phyloP scores from a whole-genome alignment of 2,888 invertebrate genomes.

The Pachymerium ferrugineum region DNA sequence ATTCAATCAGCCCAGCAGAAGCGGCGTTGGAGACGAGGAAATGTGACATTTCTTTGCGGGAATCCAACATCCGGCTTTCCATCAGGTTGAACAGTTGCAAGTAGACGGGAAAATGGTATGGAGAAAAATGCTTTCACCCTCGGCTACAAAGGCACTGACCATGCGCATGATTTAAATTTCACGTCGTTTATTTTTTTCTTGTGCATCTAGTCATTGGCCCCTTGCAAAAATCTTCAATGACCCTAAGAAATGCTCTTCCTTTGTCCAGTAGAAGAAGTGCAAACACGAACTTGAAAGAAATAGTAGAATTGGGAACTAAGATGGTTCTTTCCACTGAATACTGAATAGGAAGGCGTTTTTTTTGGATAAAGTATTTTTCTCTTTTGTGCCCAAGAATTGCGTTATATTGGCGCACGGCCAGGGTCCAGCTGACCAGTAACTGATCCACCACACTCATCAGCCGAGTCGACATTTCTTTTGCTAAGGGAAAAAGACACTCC shows the following conservation, averaged over 20 bases:
- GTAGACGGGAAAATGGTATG: not conserved
- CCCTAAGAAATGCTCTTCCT: constrained; percentile 16
- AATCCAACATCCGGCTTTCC: constrained; percentile 19
- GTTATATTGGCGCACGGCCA: not conserved
- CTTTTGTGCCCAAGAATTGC: constrained; percentile 5
- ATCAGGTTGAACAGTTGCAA: constrained; percentile 14
- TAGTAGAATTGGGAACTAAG: not conserved
- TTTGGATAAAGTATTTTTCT: not conserved
- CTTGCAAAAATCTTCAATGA: not conserved
- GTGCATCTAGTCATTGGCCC: not conserved
- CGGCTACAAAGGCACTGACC: not conserved
- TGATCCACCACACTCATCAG: not conserved
- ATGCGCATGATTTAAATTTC: constrained; percentile 4
- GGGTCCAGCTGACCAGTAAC: not conserved
- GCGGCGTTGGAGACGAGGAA: not conserved
- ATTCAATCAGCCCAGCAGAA: constrained; percentile 15
- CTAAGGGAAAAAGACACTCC: too few species aligned
- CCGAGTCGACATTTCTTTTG: not conserved
- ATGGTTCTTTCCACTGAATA: not conserved
- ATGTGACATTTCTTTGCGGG: constrained; percentile 21
- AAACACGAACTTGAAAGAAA: not conserved
- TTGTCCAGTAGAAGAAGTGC: too few species aligned
- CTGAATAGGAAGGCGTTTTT: not conserved
- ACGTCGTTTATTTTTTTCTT: not conserved
- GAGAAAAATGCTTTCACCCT: constrained; percentile 11